Base-by-base conservation (phyloP, 2,797 vertebrate species). In the Sciurus carolinensis region DNA sequence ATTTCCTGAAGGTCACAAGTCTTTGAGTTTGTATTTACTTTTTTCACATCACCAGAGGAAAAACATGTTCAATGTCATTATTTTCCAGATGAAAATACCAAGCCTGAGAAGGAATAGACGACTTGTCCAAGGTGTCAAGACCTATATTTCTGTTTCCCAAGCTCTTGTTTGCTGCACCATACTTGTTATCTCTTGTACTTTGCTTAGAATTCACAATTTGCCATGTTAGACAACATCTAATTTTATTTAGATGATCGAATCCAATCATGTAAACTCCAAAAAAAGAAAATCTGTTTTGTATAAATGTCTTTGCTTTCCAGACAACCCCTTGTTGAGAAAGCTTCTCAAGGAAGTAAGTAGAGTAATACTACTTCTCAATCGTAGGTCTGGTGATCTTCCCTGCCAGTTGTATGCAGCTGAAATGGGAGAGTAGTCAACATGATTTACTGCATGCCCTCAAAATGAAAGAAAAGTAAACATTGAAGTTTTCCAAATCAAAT, bases 241-340 rank as follows among this genome's bases (percentile, higher is more conserved):
- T 87, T 90, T 92, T 64, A 59, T 76, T 30, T 90, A 79, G 77
- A 75, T 71, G n/a, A 42, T 88, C 76, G 33, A 79, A 69, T 83
- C 22, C 69, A 90, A 59, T 87, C 22, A 50, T 44, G 5, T 67
- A 69, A 90, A 87, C 30, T 47, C 24, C 76, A 83, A 90, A 92
- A 82, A 79, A 87, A 50, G 62, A n/a, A 59, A 95, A 90, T 79
- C 54, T n/a, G 18, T 47, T 15, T 71, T 80, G 64, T 59, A n/a
- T 80, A 90, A 95, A 64, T 90, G 13, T n/a, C 62, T 92, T 94
- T 90, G 44, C 26, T 81, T 85, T 85, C 54, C 47, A 88, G 59
- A 73, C 90, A 88, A 59, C 82, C 30, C n/a, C n/a, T 72, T 94
- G n/a, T 17, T 11, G 94, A 87, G 28, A 13, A n/a, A 91, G 26